Evolutionary conservation across 2,888 invertebrate species (phyloP), one percentile per base, ranked within the genome.

Genomic region (Trachelus iudaicus): DNA sequence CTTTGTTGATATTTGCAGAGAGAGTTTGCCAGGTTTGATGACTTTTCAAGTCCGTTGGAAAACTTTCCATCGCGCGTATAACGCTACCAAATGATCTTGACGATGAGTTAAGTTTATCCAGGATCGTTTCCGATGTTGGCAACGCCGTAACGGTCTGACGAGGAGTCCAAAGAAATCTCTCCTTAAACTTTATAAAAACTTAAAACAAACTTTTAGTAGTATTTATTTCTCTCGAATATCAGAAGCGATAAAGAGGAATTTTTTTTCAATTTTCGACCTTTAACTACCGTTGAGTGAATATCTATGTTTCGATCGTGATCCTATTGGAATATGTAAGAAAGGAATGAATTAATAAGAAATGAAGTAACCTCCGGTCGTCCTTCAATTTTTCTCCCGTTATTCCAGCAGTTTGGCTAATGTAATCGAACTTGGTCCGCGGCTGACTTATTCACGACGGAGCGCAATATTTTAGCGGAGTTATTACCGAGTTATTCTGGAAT

Each of bases 401-500:
- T 34, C 71, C 11, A 71, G 33, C 33, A 71, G 71, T 34, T 34
- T 56, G 56, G 23, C 56, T 56, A 56, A 34, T 34, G 71, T 34
- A 71, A 71, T 71, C 71, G 71, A 34, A 34, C 71, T 71, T 31
- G 71, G 71, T 34, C 33, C 71, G 56, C 56, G 71, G 73, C 71
- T 73, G 71, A 77, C 71, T 77, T 71, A 40, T 77, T 73, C 73
- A 68, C 68, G 73, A 68, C 69, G 33, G 15, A 23, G 40, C 82
- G 85, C 83, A 84, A 84, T 86, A 85, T 86, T 86, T 85, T 85
- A 87, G 87, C 83, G 80, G 81, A 88, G 87, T 88, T 87, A 88
- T 88, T 88, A 88, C 88, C 88, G 86, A 88, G 88, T 88, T 88
- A 88, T 88, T 88, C 86, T 86, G 86, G 87, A 87, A 88, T 87